Base-by-base conservation (phyloP, 2,888 invertebrate species). In the Unio pictorum region DNA sequence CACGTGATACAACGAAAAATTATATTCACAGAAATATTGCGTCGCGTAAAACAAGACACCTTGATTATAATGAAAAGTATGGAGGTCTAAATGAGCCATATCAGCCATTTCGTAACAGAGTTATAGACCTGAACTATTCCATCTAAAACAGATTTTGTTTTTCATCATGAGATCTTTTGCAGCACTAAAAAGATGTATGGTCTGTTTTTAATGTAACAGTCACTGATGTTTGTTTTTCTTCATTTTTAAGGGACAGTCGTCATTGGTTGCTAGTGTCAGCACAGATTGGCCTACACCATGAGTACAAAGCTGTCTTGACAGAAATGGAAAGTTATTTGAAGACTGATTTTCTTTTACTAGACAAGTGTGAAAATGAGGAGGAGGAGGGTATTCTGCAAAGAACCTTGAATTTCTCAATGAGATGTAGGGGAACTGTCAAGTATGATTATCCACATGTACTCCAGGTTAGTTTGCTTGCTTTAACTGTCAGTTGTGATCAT, bases 261-360 rank as follows among this genome's bases (percentile, higher is more conserved):
- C 83, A 81, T 56, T 91, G 90, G 92, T 91, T 95, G 68, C 91
- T 95, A 54, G 92, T 95, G 76, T 95, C 95, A 7, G 93, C 95
- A 0, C 96, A 97, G 90, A 91, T 94, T 17, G 95, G 95, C 78
- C 91, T 94, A 26, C 93, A 94, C 84, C 90, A 91, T 4, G 93
- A 93, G 74, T 93, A 93, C 81, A 90, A 92, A 70, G 91, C 92
- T 77, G 92, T 93, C 84, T 88, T 94, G 58, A 89, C 91, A 73
- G 91, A 92, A 77, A 85, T 93, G 61, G 91, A 92, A 67, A 87
- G 91, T 28, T 89, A 89, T 57, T 45, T 45, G 11, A 89, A 92
- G 79, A 88, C 91, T 20, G 91, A 92, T 72, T 87, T 94, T 74
- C 86, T 94, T 74, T 88, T 94, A 57, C 77, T 92, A 8, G 85